Base-by-base conservation (phyloP, 2,888 invertebrate species). In the Eupithecia vulgata region DNA sequence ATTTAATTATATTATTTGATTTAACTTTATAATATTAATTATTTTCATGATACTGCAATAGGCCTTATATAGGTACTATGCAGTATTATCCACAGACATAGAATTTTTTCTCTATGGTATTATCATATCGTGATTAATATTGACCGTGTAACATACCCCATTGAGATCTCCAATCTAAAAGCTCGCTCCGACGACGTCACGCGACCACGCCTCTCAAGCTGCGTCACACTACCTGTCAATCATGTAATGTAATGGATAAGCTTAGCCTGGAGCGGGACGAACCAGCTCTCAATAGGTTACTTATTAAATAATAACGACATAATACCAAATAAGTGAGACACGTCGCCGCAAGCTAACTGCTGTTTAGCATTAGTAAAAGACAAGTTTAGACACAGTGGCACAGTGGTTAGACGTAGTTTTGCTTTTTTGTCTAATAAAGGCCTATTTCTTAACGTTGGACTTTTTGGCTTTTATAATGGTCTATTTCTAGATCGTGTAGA, bases 251-350 rank as follows among this genome's bases (percentile, higher is more conserved):
- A 35, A 74, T 76, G 59, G 69, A 73, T 77, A 74, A 78, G 66
- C 73, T 69, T 72, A 69, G 80, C 80, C 78, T 57, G 70, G 67
- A 73, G 80, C 78, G 65, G 42, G 61, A 71, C 67, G 69, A 80
- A 78, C 78, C 78, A 75, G 81, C 78, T 79, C 73, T 75, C 72
- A 73, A 76, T 78, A 70, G 73, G 73, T 76, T 67, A 70, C 67
- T 74, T 76, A 78, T 79, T 81, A 79, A 78, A 78, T 80, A 81
- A 79, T 77, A 79, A 76, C 72, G 65, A 74, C 74, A 74, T 79
- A 71, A 78, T 78, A 76, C 75, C 66, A 77, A 71, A 73, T 74
- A 76, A 75, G 78, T 74, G 77, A 79, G 76, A 77, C 67, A 37
- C 67, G 57, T 62, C 70, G 72, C 75, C 68, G 57, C 73, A 30